Conservation (phyloP, 2,888 invertebrate species). For the Mycogona germanica region DNA sequence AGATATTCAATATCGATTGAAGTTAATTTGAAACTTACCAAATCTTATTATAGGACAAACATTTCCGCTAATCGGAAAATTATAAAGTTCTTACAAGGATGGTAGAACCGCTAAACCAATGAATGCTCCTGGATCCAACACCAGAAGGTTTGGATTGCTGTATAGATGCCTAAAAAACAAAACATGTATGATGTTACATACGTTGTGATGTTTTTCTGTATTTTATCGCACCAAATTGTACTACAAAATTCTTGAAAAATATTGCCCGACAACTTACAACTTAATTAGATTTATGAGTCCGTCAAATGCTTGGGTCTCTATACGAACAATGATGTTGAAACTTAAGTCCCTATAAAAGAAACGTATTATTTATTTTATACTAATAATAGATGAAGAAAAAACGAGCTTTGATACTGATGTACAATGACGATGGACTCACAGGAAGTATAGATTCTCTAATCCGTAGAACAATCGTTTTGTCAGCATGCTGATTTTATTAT, state of each 20-base stretch:
- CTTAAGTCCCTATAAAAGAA: constrained; percentile 25
- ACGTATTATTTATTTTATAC: too few species aligned
- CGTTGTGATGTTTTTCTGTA: too few species aligned
- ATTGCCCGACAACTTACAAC: constrained; percentile 22
- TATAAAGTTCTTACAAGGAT: constrained; percentile 16
- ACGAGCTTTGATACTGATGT: background rate
- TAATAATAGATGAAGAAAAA: background rate
- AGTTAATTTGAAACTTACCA: background rate
- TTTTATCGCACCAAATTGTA: too few species aligned
- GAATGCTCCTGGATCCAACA: constrained; percentile 26
- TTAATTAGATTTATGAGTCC: constrained; percentile 24
- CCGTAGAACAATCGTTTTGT: constrained; percentile 22
- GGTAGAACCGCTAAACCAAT: constrained; percentile 23
- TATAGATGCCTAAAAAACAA: constrained; percentile 20
- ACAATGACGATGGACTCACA: constrained; percentile 22
- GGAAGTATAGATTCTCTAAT: constrained; percentile 25
- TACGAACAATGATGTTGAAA: constrained; percentile 24
- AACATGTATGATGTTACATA: background rate
- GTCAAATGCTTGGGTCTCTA: constrained; percentile 25
- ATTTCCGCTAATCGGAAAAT: background rate
- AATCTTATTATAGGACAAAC: background rate
- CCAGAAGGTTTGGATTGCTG: constrained; percentile 24
- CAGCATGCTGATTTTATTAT: constrained; percentile 25
- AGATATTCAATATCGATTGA: background rate
- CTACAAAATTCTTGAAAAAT: too few species aligned